phyloP scores from a whole-genome alignment of 64 coral and sea anemone species.

The Montipora capricornis region DNA sequence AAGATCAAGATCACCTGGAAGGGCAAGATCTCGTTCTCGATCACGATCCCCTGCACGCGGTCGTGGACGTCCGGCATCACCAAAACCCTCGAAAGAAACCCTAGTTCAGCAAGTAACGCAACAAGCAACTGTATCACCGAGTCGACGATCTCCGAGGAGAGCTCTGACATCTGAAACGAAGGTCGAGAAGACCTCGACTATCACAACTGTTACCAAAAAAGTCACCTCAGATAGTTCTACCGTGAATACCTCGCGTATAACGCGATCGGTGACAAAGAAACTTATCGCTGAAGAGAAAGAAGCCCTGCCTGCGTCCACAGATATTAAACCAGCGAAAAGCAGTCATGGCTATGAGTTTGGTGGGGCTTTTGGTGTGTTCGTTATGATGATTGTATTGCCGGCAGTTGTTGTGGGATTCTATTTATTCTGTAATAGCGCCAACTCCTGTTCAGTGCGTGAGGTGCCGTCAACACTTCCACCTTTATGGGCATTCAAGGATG shows the following conservation, averaged over 20 bases:
- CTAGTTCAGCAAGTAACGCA: neutral
- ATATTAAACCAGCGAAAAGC: neutral
- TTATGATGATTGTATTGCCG: slow-evolving; percentile 62
- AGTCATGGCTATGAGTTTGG: slow-evolving; percentile 58
- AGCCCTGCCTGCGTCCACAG: slow-evolving; percentile 26
- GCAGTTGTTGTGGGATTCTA: slow-evolving; percentile 39
- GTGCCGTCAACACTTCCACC: slow-evolving; percentile 22
- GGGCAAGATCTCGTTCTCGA: slow-evolving; percentile 65
- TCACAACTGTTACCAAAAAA: neutral
- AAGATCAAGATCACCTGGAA: slow-evolving; percentile 34
- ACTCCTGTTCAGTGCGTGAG: slow-evolving; percentile 11
- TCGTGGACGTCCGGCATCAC: neutral
- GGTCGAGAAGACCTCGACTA: slow-evolving; percentile 1
- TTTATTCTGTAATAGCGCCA: slow-evolving; percentile 56
- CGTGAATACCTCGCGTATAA: slow-evolving; percentile 21
- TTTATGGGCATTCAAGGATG: neutral
- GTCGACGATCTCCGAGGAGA: slow-evolving; percentile 23
- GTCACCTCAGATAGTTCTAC: slow-evolving; percentile 12
- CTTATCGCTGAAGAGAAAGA: slow-evolving; percentile 73
- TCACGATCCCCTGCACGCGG: slow-evolving; percentile 66
- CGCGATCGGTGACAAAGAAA: slow-evolving; percentile 53
- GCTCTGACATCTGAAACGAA: slow-evolving; percentile 9
- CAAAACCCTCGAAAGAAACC: slow-evolving; percentile 36
- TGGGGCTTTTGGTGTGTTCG: slow-evolving; percentile 66
- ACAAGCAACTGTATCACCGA: slow-evolving; percentile 7